Evolutionary conservation across 2,797 vertebrate species (phyloP), one percentile per base, ranked within the genome.

Genomic region (Taenioides sp.): DNA sequence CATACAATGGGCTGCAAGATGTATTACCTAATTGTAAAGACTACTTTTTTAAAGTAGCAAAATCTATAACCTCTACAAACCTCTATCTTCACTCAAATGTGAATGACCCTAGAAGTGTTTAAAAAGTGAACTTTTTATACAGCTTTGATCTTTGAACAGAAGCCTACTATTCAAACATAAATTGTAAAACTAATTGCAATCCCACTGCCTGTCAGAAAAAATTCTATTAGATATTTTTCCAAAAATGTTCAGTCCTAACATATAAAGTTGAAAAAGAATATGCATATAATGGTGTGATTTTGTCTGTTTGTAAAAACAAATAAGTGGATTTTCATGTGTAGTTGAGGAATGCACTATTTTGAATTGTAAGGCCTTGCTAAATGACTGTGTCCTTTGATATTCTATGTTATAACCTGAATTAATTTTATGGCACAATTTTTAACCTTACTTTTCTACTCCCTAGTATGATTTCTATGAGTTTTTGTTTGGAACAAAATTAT

Each of bases 401-500:
- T 22, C 52, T 54, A 10, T n/a, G 7, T 54, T 54, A 10, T 10
- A 54, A 10, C 52, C 20, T 22, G 52, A 16, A 58, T 58, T 58
- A 25, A 60, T 60, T 60, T 47, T 16, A 5, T 3, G 43, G 12
- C 43, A 47, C 14, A 47, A 17, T 47, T 60, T 60, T 60, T 18
- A 31, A 18, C 6, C 27, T 7, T 2, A 28, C 25, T 31, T 60
- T 72, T 40, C 22, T 72, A 43, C 28, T 71, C 57, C 60, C 27
- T 54, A 66, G 18, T 47, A 47, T 66, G 11, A 59, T 55, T 63
- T 22, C 34, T 73, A 25, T 78, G 74, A 7, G 70, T 40, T 58
- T 65, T 40, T 70, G 93, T 93, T 94, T 85, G 94, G 94, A 95
- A 93, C 93, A 70, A 86, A 82, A 96, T 95, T 81, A 90, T 93